Percentiles rank a stretch among this genome's conserved stretches.
Evolutionary conservation across 2,888 invertebrate genomes (phyloP).

Genomic region (Eupithecia centaureata): DNA sequence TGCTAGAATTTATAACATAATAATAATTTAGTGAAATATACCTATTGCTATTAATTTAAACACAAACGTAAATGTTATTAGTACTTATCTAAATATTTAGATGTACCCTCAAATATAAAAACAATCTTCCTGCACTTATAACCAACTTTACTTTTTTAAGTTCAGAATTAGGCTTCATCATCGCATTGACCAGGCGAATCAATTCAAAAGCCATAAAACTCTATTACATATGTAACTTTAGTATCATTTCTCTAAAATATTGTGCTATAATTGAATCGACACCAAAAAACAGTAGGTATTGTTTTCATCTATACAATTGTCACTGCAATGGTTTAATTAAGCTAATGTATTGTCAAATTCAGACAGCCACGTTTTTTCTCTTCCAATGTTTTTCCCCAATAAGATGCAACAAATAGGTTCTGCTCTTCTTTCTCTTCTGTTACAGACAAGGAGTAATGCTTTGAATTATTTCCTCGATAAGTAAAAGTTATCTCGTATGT

Average conservation of each 20-base stretch:
- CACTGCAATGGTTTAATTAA: not conserved
- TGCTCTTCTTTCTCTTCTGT: not conserved
- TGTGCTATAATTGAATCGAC: not conserved
- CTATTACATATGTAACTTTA: not conserved
- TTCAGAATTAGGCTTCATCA: no score
- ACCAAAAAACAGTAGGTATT: not conserved
- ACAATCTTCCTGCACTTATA: no score
- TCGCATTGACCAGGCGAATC: no score
- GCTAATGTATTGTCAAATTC: not conserved
- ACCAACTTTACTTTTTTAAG: no score
- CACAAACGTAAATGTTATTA: no score
- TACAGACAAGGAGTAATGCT: conserved; percentile 20
- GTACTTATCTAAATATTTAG: no score
- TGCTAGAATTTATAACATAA: no score
- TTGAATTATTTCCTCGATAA: conserved; percentile 13
- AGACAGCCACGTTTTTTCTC: not conserved
- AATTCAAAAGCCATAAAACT: no score
- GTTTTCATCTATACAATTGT: not conserved
- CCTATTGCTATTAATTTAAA: not conserved
- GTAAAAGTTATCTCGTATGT: conserved; percentile 8
- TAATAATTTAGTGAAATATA: no score
- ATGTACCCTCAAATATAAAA: no score
- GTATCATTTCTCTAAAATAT: no score
- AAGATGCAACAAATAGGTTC: conserved; percentile 19
- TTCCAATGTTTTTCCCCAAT: conserved; percentile 5